Conservation (phyloP, 2,888 invertebrate species). For the Taenaris catops region DNA sequence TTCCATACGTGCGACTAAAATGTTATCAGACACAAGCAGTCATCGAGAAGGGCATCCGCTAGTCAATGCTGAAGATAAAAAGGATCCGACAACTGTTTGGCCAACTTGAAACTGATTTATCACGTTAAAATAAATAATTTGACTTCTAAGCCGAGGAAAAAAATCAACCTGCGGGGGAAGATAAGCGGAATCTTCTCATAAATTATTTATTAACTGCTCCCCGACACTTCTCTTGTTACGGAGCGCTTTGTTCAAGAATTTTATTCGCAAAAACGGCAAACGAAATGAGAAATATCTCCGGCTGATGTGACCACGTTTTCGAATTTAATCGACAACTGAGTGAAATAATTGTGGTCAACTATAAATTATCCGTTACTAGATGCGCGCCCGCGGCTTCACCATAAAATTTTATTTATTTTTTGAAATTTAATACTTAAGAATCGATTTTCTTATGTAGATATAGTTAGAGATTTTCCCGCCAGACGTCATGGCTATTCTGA, state of each 20-base stretch:
- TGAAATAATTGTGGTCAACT: too few species aligned
- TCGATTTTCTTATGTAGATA: too few species aligned
- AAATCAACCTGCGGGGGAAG: conserved; percentile 33
- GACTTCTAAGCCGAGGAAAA: conserved; percentile 35
- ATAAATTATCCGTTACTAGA: too few species aligned
- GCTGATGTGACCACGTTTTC: conserved; percentile 9
- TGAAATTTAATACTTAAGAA: too few species aligned
- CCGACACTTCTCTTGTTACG: conserved; percentile 27
- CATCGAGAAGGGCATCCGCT: too few species aligned
- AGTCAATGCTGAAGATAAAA: not conserved
- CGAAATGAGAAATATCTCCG: conserved; percentile 25
- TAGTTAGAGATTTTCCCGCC: too few species aligned
- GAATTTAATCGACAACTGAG: not conserved
- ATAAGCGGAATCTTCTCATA: conserved; percentile 39
- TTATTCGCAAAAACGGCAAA: conserved; percentile 24
- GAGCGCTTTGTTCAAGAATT: conserved; percentile 28
- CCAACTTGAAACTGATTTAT: conserved; percentile 20
- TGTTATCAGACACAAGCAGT: too few species aligned
- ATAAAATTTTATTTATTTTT: too few species aligned
- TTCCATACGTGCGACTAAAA: too few species aligned
- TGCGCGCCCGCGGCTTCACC: too few species aligned
- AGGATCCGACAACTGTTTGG: too few species aligned
- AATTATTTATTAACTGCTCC: conserved; percentile 54
- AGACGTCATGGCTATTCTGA: too few species aligned
- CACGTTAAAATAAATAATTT: conserved; percentile 39